A percentile compares a stretch with the other conserved stretches of the same genome.
These are phyloP conservation scores for Dioctria linearis DNA, from an alignment of 2,888 invertebrate species.

Conservation along the genomic window DNA sequence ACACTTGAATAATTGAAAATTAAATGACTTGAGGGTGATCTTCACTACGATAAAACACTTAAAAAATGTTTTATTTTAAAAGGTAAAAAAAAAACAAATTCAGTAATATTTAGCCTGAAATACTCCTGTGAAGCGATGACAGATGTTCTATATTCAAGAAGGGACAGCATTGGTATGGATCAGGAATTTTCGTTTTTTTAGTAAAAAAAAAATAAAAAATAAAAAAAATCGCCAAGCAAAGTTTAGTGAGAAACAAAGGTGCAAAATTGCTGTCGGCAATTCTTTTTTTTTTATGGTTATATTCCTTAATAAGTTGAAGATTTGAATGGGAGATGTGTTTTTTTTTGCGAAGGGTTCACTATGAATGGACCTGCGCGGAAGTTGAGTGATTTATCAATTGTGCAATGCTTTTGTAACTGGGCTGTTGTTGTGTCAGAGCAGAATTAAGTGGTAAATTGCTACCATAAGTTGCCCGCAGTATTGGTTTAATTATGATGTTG, in stretches of 20 bases:
- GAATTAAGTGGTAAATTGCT: neutral
- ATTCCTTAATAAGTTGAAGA: neutral
- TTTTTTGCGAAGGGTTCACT: neutral
- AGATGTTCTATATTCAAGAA: neutral
- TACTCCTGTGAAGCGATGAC: neutral
- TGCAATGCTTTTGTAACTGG: neutral
- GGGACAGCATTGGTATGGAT: neutral
- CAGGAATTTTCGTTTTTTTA: neutral
- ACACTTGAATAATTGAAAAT: neutral
- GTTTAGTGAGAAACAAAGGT: neutral
- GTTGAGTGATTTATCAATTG: neutral
- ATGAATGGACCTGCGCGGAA: neutral
- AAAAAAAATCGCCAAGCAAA: neutral
- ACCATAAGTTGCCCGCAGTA: neutral
- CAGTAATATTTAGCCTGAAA: neutral
- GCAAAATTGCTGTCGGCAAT: neutral
- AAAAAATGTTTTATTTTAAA: neutral
- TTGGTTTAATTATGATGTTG: neutral
- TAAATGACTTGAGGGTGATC: neutral
- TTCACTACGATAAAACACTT: neutral
- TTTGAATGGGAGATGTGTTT: neutral
- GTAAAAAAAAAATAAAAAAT: too few relatives aligned
- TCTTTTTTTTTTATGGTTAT: too few relatives aligned
- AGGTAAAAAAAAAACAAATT: neutral
- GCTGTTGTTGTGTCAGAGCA: neutral